Evolutionary conservation across 2,113 vertebrate genomes (phyloP).

Genomic region (Actinemys pallida): DNA sequence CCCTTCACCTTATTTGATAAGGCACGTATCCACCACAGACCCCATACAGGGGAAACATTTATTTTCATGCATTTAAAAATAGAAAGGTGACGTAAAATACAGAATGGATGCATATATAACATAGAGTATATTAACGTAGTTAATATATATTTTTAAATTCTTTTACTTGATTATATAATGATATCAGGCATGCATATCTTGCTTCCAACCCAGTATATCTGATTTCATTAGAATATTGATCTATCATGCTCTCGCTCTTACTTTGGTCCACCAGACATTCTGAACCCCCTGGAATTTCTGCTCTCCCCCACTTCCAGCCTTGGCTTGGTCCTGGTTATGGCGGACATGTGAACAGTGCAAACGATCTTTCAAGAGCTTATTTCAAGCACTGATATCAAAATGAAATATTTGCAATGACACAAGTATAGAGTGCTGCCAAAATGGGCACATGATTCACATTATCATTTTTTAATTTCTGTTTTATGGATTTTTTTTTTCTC

Average conservation of each 20-base stretch:
- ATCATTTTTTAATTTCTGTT: background rate
- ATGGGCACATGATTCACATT: background rate
- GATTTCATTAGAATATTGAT: accelerated
- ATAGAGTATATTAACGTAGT: background rate
- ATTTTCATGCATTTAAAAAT: background rate
- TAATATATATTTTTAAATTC: background rate
- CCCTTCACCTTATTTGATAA: background rate
- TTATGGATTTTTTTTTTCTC: background rate
- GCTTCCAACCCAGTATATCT: background rate
- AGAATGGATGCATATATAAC: background rate
- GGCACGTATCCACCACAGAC: background rate
- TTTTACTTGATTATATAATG: background rate
- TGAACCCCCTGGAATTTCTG: background rate
- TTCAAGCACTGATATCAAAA: background rate
- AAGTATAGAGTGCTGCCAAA: background rate
- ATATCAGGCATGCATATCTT: background rate
- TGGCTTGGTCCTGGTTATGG: background rate
- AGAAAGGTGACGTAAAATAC: background rate
- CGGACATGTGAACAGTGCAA: background rate
- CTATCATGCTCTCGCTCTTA: background rate
- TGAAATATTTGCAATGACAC: background rate
- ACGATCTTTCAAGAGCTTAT: background rate
- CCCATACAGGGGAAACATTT: accelerated
- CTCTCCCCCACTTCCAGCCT: background rate
- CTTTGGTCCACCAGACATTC: background rate